phyloP scores from a whole-genome alignment of 2,113 vertebrate species.

The Chaetodon trifascialis region DNA sequence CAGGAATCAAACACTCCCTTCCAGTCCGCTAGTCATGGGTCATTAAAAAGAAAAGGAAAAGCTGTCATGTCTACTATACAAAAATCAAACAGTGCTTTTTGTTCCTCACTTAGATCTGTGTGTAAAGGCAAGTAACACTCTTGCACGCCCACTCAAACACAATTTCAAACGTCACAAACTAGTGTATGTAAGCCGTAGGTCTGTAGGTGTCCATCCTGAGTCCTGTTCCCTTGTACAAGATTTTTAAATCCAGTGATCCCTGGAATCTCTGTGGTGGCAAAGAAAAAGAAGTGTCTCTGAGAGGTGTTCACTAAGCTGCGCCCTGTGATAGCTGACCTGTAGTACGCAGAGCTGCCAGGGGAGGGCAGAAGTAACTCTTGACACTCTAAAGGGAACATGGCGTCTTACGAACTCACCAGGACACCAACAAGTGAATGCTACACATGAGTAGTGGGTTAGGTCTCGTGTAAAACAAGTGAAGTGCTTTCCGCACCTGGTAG shows the following conservation, averaged over 20 bases:
- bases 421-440: constrained; percentile 65
- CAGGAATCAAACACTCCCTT: constrained; percentile 59
- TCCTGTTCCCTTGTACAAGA: constrained; percentile 62
- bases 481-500: constrained; percentile 53
- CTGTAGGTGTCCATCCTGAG: constrained; percentile 56
- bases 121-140: constrained; percentile 69
- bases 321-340: constrained; percentile 27
- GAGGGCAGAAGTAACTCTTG: constrained; percentile 26
- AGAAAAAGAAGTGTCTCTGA: constrained; percentile 15
- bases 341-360: constrained; percentile 58
- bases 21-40: constrained; percentile 49
- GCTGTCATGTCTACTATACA: constrained; percentile 58
- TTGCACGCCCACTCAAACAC: constrained; percentile 59
- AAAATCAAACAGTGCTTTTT: constrained; percentile 73
- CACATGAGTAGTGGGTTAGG: constrained; percentile 60
- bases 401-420: constrained; percentile 19
- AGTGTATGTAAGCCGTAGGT: constrained; percentile 44
- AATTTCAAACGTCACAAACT: constrained; percentile 63
- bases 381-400: constrained; percentile 39
- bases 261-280: constrained; percentile 56
- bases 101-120: constrained; percentile 58
- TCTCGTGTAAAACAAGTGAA: constrained; percentile 39
- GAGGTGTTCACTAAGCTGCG: not conserved
- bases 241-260: constrained; percentile 52
- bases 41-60: constrained; percentile 39